Base-by-base conservation (phyloP, 2,888 invertebrate species). In the Stegana nigrithorax region DNA sequence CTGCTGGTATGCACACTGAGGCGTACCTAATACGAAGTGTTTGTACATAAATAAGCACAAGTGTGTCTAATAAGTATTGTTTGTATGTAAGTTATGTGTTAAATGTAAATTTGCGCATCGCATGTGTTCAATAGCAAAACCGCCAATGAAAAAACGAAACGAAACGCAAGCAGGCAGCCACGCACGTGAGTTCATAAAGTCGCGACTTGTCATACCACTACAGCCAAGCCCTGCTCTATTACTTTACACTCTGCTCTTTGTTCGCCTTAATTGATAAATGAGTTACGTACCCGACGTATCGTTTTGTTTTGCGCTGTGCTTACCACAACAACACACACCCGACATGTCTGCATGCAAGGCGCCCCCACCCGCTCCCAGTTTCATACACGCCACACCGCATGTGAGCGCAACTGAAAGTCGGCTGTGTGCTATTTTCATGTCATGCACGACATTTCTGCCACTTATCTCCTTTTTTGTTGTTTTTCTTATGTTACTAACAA, bases 221-320 rank as follows among this genome's bases (percentile, higher is more conserved):
- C 17, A 63, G 71, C 73, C 76, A 76, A 76, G 76, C 76, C 76
- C 71, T 66, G 69, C 39, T 39, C n/a, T n/a, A n/a, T n/a, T n/a
- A n/a, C n/a, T n/a, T n/a, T n/a, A n/a, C n/a, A n/a, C n/a, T n/a
- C n/a, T n/a, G n/a, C n/a, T n/a, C n/a, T n/a, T n/a, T n/a, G n/a
- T n/a, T n/a, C 51, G 21, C 51, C 42, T 42, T 50, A 42, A 50
- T 29, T 60, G 59, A 60, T 51, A 60, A 60, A 60, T 60, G 50
- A 44, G 51, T 42, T 60, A 25, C 32, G 32, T n/a, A n/a, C n/a
- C n/a, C n/a, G n/a, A n/a, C n/a, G n/a, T n/a, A n/a, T n/a, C n/a
- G n/a, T n/a, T n/a, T n/a, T n/a, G n/a, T n/a, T n/a, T n/a, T n/a
- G n/a, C n/a, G n/a, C n/a, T n/a, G n/a, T n/a, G n/a, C n/a, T n/a